Percentiles rank a stretch among this genome's conserved stretches.
phyloP scores from a whole-genome alignment of 2,797 vertebrate species.

The Erithacus rubecula region DNA sequence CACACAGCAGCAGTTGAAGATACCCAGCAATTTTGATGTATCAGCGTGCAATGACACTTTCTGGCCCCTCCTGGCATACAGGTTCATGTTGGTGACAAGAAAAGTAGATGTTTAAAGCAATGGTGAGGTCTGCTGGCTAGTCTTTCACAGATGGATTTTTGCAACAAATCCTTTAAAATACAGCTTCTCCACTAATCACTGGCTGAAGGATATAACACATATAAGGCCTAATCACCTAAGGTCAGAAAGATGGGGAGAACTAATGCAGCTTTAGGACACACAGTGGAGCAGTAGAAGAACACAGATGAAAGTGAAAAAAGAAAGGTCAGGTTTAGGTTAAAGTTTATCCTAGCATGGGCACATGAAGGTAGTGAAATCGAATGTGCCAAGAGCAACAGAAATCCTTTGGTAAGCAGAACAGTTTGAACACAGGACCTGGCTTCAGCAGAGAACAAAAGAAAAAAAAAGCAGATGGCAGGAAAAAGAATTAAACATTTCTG shows the following conservation, averaged over 20 bases:
- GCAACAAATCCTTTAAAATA: conserved; percentile 41
- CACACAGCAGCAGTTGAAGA: neutral
- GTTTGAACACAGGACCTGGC: neutral
- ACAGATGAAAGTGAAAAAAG: neutral
- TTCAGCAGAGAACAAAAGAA: conserved; percentile 2
- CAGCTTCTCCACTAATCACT: conserved; percentile 25
- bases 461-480: neutral
- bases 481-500: neutral
- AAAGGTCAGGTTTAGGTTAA: neutral
- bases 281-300: neutral
- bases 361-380: neutral
- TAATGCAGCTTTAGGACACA: neutral
- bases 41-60: neutral
- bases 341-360: neutral
- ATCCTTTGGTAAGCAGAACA: neutral
- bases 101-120: conserved; percentile 17
- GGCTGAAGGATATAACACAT: neutral
- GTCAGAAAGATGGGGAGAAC: conserved; percentile 13
- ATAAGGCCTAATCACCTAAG: neutral
- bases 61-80: neutral
- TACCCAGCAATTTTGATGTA: neutral
- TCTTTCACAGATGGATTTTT: conserved; percentile 1
- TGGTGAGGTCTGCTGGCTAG: neutral
- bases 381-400: neutral
- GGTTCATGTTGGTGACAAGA: neutral